phyloP scores from a whole-genome alignment of 2,888 invertebrate genomes.

The Lasioglossum marginatum region DNA sequence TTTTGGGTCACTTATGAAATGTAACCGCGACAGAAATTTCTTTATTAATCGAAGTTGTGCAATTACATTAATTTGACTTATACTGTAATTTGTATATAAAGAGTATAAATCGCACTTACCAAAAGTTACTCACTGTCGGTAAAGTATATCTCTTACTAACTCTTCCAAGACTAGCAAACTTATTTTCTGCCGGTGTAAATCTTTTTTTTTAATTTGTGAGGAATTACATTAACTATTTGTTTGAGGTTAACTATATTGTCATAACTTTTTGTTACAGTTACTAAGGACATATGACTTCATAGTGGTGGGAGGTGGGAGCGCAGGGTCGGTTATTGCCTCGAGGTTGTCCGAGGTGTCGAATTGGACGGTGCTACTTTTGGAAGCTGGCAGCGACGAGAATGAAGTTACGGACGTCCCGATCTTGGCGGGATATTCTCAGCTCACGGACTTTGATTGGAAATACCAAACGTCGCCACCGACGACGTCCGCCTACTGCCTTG shows the following conservation, averaged over 20 bases:
- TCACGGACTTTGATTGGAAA: conserved; percentile 96
- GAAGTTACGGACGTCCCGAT: conserved; percentile 95
- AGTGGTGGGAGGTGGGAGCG: conserved; percentile 94
- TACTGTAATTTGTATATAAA: not conserved
- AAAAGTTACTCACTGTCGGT: conserved; percentile 25
- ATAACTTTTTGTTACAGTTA: conserved; percentile 83
- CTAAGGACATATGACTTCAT: conserved; percentile 93
- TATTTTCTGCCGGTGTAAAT: not conserved
- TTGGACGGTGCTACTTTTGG: conserved; percentile 93
- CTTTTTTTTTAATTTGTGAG: not conserved
- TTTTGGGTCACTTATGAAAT: no score
- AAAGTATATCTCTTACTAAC: conserved; percentile 20
- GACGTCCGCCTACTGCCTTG: conserved; percentile 93
- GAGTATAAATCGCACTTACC: no score
- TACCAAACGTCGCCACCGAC: conserved; percentile 93
- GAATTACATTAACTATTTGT: not conserved
- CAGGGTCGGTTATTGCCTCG: conserved; percentile 95
- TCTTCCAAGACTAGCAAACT: not conserved
- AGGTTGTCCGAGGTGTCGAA: conserved; percentile 92
- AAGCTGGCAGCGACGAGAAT: conserved; percentile 95
- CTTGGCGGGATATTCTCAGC: conserved; percentile 93
- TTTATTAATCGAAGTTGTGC: no score
- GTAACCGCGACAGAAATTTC: no score
- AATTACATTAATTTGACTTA: not conserved
- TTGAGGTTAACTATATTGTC: not conserved